Evolutionary conservation across 2,113 vertebrate species (phyloP).

Genomic region (Microcebus jonahi): DNA sequence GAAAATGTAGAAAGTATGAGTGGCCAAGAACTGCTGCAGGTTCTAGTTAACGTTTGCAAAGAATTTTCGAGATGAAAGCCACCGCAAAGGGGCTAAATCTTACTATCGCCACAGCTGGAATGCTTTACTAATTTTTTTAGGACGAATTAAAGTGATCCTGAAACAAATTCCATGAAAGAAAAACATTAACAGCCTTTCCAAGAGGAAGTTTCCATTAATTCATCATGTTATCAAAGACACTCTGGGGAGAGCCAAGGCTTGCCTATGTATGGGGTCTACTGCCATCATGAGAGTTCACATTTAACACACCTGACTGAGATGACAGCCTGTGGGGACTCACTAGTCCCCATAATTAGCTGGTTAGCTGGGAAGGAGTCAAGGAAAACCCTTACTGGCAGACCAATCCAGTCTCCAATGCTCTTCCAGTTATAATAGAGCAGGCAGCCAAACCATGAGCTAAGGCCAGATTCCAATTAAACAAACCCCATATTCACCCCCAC

Average conservation of each 20-base stretch:
- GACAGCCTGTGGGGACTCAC: background rate
- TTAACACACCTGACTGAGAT: background rate
- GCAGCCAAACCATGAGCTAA: background rate
- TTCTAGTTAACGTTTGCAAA: background rate
- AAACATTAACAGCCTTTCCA: background rate
- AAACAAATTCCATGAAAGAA: background rate
- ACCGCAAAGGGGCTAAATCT: background rate
- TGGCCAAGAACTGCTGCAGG: background rate
- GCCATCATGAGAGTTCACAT: background rate
- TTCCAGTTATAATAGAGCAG: background rate
- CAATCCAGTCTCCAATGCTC: background rate
- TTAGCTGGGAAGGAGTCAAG: background rate
- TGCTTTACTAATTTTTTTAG: background rate
- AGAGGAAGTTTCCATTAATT: background rate
- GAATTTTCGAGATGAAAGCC: slow-evolving; percentile 23
- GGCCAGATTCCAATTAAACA: background rate
- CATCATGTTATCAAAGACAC: background rate
- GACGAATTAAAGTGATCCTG: background rate
- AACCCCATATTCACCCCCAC: background rate
- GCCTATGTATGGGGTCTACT: background rate
- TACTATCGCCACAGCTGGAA: background rate
- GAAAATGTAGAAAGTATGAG: background rate
- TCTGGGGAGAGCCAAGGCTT: background rate
- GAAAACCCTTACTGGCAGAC: background rate
- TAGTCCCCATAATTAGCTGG: no score